phyloP scores from a whole-genome alignment of 2,113 vertebrate species.

The Crotalus helleri region DNA sequence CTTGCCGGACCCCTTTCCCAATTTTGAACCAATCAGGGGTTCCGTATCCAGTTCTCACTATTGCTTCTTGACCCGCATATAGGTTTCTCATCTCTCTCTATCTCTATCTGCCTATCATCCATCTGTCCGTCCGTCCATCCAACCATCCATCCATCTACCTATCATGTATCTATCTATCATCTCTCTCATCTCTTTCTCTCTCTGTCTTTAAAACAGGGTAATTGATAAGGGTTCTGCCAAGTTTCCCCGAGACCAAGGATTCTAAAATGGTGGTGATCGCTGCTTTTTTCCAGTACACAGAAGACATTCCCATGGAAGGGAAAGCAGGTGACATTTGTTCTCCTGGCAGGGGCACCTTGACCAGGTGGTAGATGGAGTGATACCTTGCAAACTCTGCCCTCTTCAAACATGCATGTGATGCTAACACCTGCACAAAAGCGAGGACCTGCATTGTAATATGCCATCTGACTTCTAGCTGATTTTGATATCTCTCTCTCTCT shows the following conservation, averaged over 20 bases:
- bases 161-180: not conserved
- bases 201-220: not conserved
- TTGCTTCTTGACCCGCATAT: no score
- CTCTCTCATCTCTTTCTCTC: not conserved
- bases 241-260: not conserved
- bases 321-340: not conserved
- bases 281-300: not conserved
- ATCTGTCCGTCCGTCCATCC: no score
- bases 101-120: no score
- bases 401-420: not conserved
- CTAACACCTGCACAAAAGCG: not conserved
- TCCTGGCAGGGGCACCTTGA: not conserved
- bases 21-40: no score
- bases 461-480: not conserved
- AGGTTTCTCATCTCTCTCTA: no score
- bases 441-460: not conserved
- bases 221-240: not conserved
- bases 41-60: no score
- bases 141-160: no score
- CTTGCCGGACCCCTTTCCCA: no score
- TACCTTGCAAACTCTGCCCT: not conserved
- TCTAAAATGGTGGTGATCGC: not conserved
- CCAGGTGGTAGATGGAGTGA: not conserved
- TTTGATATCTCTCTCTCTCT: not conserved
- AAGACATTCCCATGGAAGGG: not conserved